phyloP scores from a whole-genome alignment of 92 coral and sea anemone species.

The Zoanthus solanderi region DNA sequence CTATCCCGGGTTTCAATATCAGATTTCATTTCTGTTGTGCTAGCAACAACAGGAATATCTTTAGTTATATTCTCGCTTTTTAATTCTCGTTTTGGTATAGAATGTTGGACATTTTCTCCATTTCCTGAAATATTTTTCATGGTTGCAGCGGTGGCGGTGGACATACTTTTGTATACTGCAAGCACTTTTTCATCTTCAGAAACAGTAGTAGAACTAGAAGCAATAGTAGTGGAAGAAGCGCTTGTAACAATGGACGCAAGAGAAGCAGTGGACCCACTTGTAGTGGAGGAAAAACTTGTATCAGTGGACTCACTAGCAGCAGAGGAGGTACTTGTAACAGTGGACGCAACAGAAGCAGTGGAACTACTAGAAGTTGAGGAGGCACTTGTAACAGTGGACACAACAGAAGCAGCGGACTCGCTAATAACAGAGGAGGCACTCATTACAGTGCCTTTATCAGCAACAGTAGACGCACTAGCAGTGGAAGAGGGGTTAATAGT shows the following conservation, averaged over 20 bases:
- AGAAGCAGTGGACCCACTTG: neutral
- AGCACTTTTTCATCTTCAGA: neutral
- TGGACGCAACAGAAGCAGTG: neutral
- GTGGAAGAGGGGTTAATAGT: neutral
- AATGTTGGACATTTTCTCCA: slow-evolving; percentile 13
- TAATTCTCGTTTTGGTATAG: neutral
- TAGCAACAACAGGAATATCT: neutral
- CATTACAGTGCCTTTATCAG: no score
- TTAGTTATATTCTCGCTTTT: neutral
- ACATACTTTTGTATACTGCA: neutral
- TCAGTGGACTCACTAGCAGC: neutral
- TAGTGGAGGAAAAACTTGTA: neutral
- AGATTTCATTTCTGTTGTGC: neutral
- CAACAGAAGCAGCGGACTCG: neutral
- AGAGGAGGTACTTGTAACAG: neutral
- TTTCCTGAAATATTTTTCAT: neutral
- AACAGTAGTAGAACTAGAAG: no score
- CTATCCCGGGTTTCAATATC: neutral
- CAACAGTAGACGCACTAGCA: neutral
- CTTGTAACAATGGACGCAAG: no score
- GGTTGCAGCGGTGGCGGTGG: neutral
- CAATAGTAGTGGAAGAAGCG: no score
- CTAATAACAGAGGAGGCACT: neutral
- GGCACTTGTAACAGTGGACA: neutral
- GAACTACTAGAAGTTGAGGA: neutral